Evolutionary conservation across 2,888 invertebrate genomes (phyloP).

Genomic region (Scaptodrosophila latifasciaeformis): DNA sequence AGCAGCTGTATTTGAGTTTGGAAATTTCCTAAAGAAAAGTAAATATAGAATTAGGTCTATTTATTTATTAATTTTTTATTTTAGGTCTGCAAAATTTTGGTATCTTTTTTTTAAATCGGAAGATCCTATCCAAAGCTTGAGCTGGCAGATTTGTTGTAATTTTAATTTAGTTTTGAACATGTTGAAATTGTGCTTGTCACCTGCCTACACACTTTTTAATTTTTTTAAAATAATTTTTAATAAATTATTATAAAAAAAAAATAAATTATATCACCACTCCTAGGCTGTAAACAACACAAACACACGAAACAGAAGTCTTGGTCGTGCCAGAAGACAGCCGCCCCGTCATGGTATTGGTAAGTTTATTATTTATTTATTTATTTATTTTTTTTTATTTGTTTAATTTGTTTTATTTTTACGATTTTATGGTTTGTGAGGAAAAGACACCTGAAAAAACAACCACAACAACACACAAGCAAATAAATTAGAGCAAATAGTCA

Average conservation of each 20-base stretch:
- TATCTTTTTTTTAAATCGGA: too few species aligned
- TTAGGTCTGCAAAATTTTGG: too few species aligned
- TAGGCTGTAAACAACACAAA: conserved; percentile 76
- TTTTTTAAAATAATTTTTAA: not conserved
- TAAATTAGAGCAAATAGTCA: too few species aligned
- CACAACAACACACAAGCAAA: conserved; percentile 11
- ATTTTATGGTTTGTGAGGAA: conserved; percentile 7
- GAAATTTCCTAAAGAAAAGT: too few species aligned
- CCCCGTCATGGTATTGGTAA: conserved; percentile 76
- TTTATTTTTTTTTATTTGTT: conserved; percentile 2
- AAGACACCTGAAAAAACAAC: conserved; percentile 4
- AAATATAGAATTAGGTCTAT: too few species aligned
- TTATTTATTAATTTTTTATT: too few species aligned
- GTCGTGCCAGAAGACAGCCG: conserved; percentile 76
- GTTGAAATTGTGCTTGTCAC: too few species aligned
- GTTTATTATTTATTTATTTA: conserved; percentile 45
- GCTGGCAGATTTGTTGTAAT: too few species aligned
- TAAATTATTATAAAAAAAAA: conserved; percentile 22
- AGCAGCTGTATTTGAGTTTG: too few species aligned
- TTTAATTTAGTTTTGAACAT: conserved; percentile 12
- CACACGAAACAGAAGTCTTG: conserved; percentile 76
- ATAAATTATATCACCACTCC: conserved; percentile 69
- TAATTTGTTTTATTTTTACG: not conserved
- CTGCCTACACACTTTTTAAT: not conserved
- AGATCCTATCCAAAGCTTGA: too few species aligned